A percentile compares a stretch with the other conserved stretches of the same genome.
phyloP scores from a whole-genome alignment of 2,888 invertebrate genomes.

The Auanema freiburgensis region DNA sequence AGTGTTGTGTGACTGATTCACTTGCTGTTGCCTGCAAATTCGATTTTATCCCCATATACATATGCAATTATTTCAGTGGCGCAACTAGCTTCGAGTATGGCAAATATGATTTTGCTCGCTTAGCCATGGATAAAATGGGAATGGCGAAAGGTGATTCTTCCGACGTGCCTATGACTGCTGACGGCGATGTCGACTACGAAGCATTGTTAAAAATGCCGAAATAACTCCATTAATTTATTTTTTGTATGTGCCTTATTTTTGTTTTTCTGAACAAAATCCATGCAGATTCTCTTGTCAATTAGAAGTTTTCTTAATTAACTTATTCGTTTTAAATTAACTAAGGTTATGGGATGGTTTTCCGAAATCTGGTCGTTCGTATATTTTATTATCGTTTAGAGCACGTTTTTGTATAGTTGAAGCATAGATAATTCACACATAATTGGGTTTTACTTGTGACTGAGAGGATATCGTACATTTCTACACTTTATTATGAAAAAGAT shows the following conservation, averaged over 20 bases:
- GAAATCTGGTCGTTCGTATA: too few species aligned
- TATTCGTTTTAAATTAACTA: too few species aligned
- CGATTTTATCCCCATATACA: not conserved
- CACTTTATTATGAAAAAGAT: too few species aligned
- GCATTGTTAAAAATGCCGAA: slow-evolving; percentile 61
- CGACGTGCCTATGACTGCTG: slow-evolving; percentile 50
- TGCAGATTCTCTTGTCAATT: too few species aligned
- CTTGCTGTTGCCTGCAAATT: not conserved
- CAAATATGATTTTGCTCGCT: slow-evolving; percentile 59
- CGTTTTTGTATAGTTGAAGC: too few species aligned
- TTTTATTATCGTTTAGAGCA: too few species aligned
- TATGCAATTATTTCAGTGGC: slow-evolving; percentile 42
- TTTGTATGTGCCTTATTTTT: slow-evolving; percentile 14
- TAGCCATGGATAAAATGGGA: slow-evolving; percentile 58
- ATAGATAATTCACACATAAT: too few species aligned
- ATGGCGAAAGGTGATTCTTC: slow-evolving; percentile 20
- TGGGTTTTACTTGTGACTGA: too few species aligned
- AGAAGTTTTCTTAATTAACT: too few species aligned
- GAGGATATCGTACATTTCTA: too few species aligned
- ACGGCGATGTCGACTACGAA: slow-evolving; percentile 63
- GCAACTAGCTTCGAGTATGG: slow-evolving; percentile 56
- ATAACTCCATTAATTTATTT: slow-evolving; percentile 15
- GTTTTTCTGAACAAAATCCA: not conserved
- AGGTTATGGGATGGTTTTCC: too few species aligned
- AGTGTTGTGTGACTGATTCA: not conserved